These are phyloP conservation scores for Synanthedon andrenaeformis DNA, from an alignment of 2,888 invertebrate species.

Conservation along the genomic window DNA sequence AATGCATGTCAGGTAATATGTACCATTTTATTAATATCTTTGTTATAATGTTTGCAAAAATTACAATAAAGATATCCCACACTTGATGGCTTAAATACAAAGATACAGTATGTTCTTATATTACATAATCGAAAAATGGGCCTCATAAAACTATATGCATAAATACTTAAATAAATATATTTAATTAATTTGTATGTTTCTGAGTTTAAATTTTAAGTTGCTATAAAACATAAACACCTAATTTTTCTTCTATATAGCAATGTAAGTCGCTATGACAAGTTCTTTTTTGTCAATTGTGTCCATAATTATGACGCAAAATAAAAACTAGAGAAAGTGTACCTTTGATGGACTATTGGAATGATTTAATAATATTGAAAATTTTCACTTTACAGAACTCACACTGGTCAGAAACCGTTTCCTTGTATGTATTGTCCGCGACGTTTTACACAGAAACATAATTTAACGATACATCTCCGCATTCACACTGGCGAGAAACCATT, in stretches of 20 bases:
- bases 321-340: neutral
- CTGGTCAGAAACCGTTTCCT: slow-evolving; percentile 70
- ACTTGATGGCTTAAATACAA: no score
- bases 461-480: slow-evolving; percentile 69
- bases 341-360: neutral
- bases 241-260: no score
- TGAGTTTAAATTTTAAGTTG: no score
- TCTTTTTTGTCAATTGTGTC: no score
- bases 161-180: no score
- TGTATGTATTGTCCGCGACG: slow-evolving; percentile 69
- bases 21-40: neutral
- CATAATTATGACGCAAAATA: neutral
- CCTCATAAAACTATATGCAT: no score
- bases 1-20: slow-evolving; percentile 65
- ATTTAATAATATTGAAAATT: slow-evolving; percentile 5
- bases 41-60: no score
- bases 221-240: no score
- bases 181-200: no score
- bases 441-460: slow-evolving; percentile 73
- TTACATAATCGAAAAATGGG: no score
- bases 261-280: no score
- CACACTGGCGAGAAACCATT: slow-evolving; percentile 73
- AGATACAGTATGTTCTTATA: no score
- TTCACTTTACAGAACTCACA: slow-evolving; percentile 58
- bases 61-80: neutral